Evolutionary conservation across 2,113 vertebrate species (phyloP), one percentile per base, ranked within the genome.

Genomic region (Tympanuchus pallidicinctus): DNA sequence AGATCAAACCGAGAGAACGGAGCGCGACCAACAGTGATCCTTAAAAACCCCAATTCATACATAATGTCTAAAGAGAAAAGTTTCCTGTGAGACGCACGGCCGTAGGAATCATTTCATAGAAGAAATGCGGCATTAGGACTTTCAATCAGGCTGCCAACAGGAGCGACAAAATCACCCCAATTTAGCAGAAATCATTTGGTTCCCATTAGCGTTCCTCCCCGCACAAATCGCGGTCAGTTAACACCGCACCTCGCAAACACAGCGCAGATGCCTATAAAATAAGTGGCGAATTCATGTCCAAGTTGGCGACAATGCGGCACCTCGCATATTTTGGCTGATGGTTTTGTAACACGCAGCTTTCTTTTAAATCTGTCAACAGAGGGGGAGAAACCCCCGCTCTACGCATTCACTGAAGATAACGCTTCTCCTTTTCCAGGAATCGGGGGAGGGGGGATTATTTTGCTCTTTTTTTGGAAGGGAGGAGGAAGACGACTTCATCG

Each of bases 151-250:
- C 80, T 94, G 90, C 43, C 86, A 88, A 90, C 89, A 78, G 76
- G 82, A 88, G 82, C 86, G 50, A 83, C 34, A 86, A 93, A 97
- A 93, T 84, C 90, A 90, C 80, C 85, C 76, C 9, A 86, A 84
- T 97, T 95, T 94, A 59, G 72, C 52, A 84, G 52, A 84, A 95
- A 93, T 88, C 88, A 90, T 93, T 95, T 73, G 28, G 70, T 84
- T 95, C 57, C 91, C 86, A 86, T 94, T 92, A 94, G 88, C 36
- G 52, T 69, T 90, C 88, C 82, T 79, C 71, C 56, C 72, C 27
- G 22, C 76, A 61, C 10, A 78, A 75, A 65, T 76, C 11, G 52
- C 25, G 64, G 65, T 80, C 88, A n/a, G 43, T 19, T 45, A 45
- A 45, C 43, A 77, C 36, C 8, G 22, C 78, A 81, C 38, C 56